Base-by-base conservation (phyloP, 1,140 invertebrate species). In the Cyclargus thomasi region DNA sequence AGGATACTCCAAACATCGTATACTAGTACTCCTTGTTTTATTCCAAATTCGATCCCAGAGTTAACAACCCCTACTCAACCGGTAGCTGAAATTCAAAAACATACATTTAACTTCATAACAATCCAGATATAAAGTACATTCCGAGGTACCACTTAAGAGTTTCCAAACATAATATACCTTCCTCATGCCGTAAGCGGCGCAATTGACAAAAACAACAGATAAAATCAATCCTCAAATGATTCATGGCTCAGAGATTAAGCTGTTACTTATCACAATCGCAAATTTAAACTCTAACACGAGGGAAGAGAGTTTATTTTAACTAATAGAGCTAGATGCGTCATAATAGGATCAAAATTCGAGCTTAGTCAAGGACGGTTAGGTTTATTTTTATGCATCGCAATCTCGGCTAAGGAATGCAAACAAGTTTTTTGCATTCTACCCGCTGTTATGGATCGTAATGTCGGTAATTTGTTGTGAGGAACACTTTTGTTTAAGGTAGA, bases 271-370 rank as follows among this genome's bases (percentile, higher is more conserved):
- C 5, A 10, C 55, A 59, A 59, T n/a, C n/a, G 55, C 11, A 21
- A 59, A 59, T 18, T 59, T 59, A 21, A 59, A 59, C 20, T 17
- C 2, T 20, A 59, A 18, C 2, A 7, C 20, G 8, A 59, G 20
- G 55, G 55, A 21, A 11, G 20, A 59, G 18, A 18, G 55, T 59
- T 59, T 59, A 22, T 7, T 10, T 59, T 18, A 21, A 11, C 5
- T 8, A 18, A 59, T 20, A 20, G 10, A 10, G 4, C 11, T 0
- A 11, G 55, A 59, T 59, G 55, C 55, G 55, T 22, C 55, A 59
- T 59, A 59, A 21, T 59, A 59, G 20, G 55, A 59, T 59, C 55
- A 59, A 59, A 59, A 59, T 59, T 18, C 55, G 55, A 59, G 55
- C 55, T 59, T 59, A 59, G 17, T 20, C 55, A 59, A 59, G 55